Base-by-base conservation (phyloP, 1,140 invertebrate genomes). In the Philotrypesis tridentata region DNA sequence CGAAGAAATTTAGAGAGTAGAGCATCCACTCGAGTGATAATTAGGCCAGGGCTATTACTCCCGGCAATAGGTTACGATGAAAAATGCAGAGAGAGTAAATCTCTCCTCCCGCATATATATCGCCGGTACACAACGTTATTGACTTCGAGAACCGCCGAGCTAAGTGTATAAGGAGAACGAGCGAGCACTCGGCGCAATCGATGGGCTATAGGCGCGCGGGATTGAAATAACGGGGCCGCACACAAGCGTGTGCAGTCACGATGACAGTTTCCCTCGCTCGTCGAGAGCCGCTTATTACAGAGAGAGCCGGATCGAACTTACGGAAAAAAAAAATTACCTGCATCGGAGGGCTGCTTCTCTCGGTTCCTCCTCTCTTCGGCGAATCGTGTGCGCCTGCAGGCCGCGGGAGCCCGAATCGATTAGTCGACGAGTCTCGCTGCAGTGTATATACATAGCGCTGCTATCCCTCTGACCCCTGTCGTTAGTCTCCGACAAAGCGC, bases 401-500 rank as follows among this genome's bases (percentile, higher is more conserved):
- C n/a, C n/a, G n/a, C 7, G 63, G 5, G 29, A 14, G 60, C 43
- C 9, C 63, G 48, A 72, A 79, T 79, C 48, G 31, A 61, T 72
- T 79, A 79, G 5, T 21, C 43, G 31, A 79, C 72, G 33, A 72
- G 17, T 29, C 29, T 4, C 40, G 14, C 67, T 14, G 27, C 60
- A 23, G 29, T 11, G n/a, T n/a, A n/a, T n/a, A n/a, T n/a, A n/a
- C n/a, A n/a, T n/a, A n/a, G n/a, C n/a, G n/a, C n/a, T n/a, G n/a
- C n/a, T n/a, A 33, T 23, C 14, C 6, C 67, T 27, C 43, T 71
- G 67, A 79, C 43, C 82, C 78, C 81, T 40, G 82, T 87, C 85
- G 85, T 86, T 83, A 84, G 82, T 86, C 84, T 87, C 86, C 86
- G 84, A 84, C 84, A 87, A 87, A 87, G 81, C 84, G 77, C 81